phyloP scores from a whole-genome alignment of 2,888 invertebrate species.

The Ecliptopera silaceata region DNA sequence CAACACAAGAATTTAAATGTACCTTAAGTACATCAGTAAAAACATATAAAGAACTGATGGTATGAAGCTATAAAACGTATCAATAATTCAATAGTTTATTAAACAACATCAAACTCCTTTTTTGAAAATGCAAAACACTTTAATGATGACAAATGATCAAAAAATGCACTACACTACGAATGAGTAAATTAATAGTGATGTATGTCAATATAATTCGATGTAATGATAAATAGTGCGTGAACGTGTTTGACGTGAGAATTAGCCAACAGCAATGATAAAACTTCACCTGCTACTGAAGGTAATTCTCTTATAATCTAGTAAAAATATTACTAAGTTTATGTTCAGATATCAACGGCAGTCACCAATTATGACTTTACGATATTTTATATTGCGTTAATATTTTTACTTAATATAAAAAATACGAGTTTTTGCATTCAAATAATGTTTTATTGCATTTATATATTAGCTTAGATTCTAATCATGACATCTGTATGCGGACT shows the following conservation, averaged over 20 bases:
- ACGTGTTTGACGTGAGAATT: conserved; percentile 59
- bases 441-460: conserved; percentile 35
- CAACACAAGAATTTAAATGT: conserved; percentile 45
- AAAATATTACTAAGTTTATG: too few species aligned
- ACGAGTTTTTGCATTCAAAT: conserved; percentile 41
- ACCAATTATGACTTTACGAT: too few species aligned
- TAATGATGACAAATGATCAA: conserved; percentile 73
- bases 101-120: conserved; percentile 48
- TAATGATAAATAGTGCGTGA: conserved; percentile 58
- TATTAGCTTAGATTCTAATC: conserved; percentile 59
- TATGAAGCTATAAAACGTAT: conserved; percentile 41
- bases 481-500: conserved; percentile 43
- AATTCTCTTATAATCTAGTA: too few species aligned
- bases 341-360: too few species aligned
- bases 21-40: conserved; percentile 28
- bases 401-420: too few species aligned
- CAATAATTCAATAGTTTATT: conserved; percentile 42
- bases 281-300: conserved; percentile 62
- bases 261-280: conserved; percentile 44
- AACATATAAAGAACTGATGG: conserved; percentile 34
- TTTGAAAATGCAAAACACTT: conserved; percentile 45
- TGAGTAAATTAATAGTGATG: conserved; percentile 67
- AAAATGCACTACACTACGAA: conserved; percentile 65
- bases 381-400: too few species aligned
- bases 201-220: conserved; percentile 50